Base-by-base conservation (phyloP, 2,113 vertebrate genomes). In the Bostrychus sinensis region DNA sequence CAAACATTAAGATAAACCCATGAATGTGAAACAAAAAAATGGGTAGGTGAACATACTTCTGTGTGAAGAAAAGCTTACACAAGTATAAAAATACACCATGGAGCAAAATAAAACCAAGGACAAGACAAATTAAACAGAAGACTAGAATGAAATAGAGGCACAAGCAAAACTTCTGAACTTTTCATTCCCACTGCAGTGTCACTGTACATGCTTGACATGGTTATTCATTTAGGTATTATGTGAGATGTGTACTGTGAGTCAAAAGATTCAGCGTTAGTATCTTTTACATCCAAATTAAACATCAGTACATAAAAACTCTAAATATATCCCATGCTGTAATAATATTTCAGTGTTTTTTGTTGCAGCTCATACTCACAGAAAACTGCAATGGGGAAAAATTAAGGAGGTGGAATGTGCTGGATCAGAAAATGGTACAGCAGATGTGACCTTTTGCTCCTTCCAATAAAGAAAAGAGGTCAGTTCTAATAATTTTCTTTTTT, bases 351-450 rank as follows among this genome's bases (percentile, higher is more conserved):
- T 32, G 28, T 42, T 37, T 58, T 66, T 62, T 6, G 57, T 42
- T 53, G 54, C 50, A 55, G 41, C 60, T 64, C 46, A 87, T 91
- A 91, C 91, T 92, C 84, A 92, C 91, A 89, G 77, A 64, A 65
- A 82, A 71, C 67, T 38, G 63, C 71, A 70, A 84, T 56, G 46
- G 72, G 73, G 65, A 11, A 79, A 81, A 84, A 58, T 51, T 37
- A 51, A 78, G 65, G 23, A 77, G 45, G 76, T 81, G 78, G 75
- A 85, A 78, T 83, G 77, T 80, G 82, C 71, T 81, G 66, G 73
- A 81, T 93, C 91, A 92, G 83, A 89, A 82, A 74, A 92, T 84
- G 90, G 82, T 84, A 87, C 90, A 93, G 90, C 91, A 92, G 78
- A 90, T 83, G 56, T 86, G 85, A 87, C 69, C 80, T 77, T 86